phyloP scores from a whole-genome alignment of 53 echinoderm and acorn worm genomes.

The Luidia sarsii region DNA sequence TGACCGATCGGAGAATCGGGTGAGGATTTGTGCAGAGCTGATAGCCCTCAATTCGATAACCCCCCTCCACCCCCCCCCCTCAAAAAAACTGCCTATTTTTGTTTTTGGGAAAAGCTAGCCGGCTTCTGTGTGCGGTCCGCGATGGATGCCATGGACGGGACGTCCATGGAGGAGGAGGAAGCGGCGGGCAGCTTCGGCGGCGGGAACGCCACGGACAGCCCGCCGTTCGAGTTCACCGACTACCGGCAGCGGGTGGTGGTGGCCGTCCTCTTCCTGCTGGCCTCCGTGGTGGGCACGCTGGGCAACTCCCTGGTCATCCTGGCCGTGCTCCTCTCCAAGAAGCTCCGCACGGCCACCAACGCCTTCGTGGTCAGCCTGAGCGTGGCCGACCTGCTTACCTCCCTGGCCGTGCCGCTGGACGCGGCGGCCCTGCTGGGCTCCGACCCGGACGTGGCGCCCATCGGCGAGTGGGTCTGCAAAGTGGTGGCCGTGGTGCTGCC shows the following conservation, averaged over 20 bases:
- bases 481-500: conserved; percentile 23
- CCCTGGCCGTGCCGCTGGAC: conserved; percentile 36
- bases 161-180: too few relatives aligned
- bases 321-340: conserved; percentile 77
- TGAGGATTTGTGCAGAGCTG: too few relatives aligned
- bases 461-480: conserved; percentile 50
- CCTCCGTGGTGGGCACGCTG: conserved; percentile 63
- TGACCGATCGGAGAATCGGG: too few relatives aligned
- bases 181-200: too few relatives aligned
- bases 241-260: conserved; percentile 73
- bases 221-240: conserved; percentile 67
- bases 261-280: conserved; percentile 74
- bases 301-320: conserved; percentile 86
- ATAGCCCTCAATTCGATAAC: too few relatives aligned
- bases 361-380: conserved; percentile 93
- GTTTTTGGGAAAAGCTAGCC: too few relatives aligned
- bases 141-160: too few relatives aligned
- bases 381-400: conserved; percentile 60
- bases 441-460: conserved; percentile 41
- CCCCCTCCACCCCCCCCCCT: too few relatives aligned
- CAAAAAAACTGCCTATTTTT: too few relatives aligned
- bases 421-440: conserved; percentile 49
- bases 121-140: too few relatives aligned
- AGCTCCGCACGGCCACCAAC: conserved; percentile 85
- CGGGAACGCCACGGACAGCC: conserved; percentile 41